Evolutionary conservation across 1,140 invertebrate species (phyloP), one percentile per base, ranked within the genome.

Genomic region (Drosophila ogumai): DNA sequence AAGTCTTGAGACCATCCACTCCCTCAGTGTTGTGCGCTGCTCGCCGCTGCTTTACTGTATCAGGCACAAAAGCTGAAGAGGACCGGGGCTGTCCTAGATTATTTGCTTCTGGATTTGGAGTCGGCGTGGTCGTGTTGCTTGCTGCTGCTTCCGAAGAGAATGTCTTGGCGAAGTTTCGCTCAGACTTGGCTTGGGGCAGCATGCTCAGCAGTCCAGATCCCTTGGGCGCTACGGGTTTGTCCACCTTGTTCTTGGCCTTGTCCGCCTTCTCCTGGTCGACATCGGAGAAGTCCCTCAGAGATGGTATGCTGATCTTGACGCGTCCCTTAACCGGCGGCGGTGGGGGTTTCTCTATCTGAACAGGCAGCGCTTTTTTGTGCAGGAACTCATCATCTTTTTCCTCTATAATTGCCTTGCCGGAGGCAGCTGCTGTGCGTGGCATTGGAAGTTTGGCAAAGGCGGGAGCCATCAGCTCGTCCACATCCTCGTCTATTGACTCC

Each of bases 361-460:
- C 19, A 7, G 73, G 69, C 6, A 72, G 73, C 61, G 93, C 93
- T 76, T 94, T 94, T 81, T 94, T 95, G 59, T 93, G 93, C n/a
- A 95, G 65, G 77, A 94, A 94, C 80, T 95, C 94, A 90, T 95
- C 94, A 76, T 94, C 94, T 46, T 93, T 93, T 72, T 95, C 94
- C 61, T 93, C 90, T 15, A 94, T 81, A 3, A 67, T 36, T 6
- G 40, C 13, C 22, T 46, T 49, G 34, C 32, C 49, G 13, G 50
- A 6, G 1, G 15, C 7, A 3, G 25, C 7, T 40, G 41, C 15
- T 32, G 44, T 43, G 3, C 67, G 68, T 36, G 92, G 92, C 65
- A 76, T 73, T 0, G 92, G 92, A 0, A 92, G 66, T 19, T 81
- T 86, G 12, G 78, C 74, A 79, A 92, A 92, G 0, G 68, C 75